Percentiles rank a stretch among this genome's conserved stretches.
Conservation (phyloP, 2,113 vertebrate species). For the Hiodon alosoides region DNA sequence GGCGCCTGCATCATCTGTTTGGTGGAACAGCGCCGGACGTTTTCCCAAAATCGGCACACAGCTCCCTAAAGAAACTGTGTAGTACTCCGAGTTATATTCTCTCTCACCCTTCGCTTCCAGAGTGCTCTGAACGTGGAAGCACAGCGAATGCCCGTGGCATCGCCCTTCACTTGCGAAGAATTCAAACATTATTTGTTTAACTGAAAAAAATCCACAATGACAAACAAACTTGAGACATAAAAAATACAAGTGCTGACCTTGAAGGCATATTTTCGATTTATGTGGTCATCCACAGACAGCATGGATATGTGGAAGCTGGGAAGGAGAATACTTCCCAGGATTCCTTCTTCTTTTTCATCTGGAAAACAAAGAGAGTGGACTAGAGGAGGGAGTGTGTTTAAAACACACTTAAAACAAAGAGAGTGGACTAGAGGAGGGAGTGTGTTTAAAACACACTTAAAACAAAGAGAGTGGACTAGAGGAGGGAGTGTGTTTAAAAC, state of each 20-base stretch:
- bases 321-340: slow-evolving; percentile 91
- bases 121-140: no score
- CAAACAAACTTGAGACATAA: slow-evolving; percentile 20
- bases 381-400: neutral
- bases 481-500: neutral
- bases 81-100: no score
- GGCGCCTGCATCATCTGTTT: neutral
- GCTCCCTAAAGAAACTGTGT: no score
- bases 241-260: slow-evolving; percentile 71
- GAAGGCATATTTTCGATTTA: slow-evolving; percentile 91
- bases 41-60: neutral
- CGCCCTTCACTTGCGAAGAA: no score
- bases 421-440: slow-evolving; percentile 14
- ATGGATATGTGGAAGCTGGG: slow-evolving; percentile 88
- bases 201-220: slow-evolving; percentile 6
- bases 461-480: slow-evolving; percentile 19
- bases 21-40: neutral
- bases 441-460: neutral
- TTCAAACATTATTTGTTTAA: neutral
- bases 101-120: no score
- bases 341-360: slow-evolving; percentile 98
- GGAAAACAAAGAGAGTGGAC: slow-evolving; percentile 25
- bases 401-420: neutral
- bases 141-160: no score
- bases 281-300: slow-evolving; percentile 88